Conservation (phyloP, 2,113 vertebrate genomes). For the Phoenicopterus ruber region DNA sequence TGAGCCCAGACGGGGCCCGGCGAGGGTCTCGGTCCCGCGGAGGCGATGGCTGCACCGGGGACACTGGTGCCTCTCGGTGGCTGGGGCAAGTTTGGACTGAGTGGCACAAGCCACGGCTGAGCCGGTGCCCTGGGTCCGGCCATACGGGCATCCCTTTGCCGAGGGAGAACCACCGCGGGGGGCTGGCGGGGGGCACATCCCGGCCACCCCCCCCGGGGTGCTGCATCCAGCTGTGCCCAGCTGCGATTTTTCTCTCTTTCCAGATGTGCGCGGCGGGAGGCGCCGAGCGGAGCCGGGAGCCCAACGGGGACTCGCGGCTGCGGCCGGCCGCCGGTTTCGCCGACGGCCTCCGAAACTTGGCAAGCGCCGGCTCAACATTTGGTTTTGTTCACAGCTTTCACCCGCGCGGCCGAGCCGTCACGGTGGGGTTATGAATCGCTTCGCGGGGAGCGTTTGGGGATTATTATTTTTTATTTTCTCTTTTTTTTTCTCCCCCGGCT, state of each 20-base stretch:
- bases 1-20: accelerated
- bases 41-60: accelerated
- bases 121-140: neutral
- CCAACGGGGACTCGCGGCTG: neutral
- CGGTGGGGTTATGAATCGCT: neutral
- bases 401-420: neutral
- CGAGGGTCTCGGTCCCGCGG: accelerated
- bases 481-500: neutral
- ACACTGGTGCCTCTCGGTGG: accelerated
- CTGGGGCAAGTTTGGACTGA: neutral
- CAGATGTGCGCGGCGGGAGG: neutral
- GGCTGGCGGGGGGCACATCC: neutral
- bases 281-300: neutral
- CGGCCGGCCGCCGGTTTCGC: neutral
- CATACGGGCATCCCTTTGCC: accelerated
- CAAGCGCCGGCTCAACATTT: neutral
- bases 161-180: accelerated
- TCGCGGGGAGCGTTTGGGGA: neutral
- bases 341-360: neutral
- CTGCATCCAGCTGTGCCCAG: neutral
- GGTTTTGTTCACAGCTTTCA: neutral
- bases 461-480: neutral
- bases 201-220: accelerated
- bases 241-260: neutral
- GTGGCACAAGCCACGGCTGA: neutral